Evolutionary conservation across 2,888 invertebrate genomes (phyloP), one percentile per base, ranked within the genome.

Genomic region (Scaptomyza reducta): DNA sequence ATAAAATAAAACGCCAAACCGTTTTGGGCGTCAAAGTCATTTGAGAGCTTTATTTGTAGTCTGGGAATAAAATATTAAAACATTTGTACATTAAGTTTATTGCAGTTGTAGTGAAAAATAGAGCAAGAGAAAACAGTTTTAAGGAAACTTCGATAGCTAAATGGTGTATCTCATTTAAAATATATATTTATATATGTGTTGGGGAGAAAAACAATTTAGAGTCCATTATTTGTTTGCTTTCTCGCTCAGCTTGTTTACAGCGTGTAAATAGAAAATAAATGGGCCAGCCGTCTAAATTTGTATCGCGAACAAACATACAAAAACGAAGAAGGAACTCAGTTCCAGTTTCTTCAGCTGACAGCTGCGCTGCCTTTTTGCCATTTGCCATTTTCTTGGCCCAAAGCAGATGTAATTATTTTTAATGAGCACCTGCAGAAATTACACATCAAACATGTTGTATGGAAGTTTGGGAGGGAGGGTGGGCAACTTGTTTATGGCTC

Each of bases 341-440:
- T 47, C 45, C 54, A 51, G 59, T 73, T 73, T 73, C 74, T 74
- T 74, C 51, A 67, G 64, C 79, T 81, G 79, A 77, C 79, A 64
- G 83, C 82, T 58, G 70, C 42, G 57, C 56, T 67, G 75, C 67
- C 67, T 75, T 74, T 75, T 63, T 38, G 60, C 67, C 75, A 71
- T 66, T 66, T 63, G 70, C 62, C 71, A 67, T 74, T 74, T 74
- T 74, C 75, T 73, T 76, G 63, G 69, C 75, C 77, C 61, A 82
- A 77, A 73, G 81, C 81, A 85, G 82, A 79, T 83, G 82, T 83
- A 83, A 83, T 83, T 83, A 83, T 85, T 83, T 83, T 83, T 83
- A 83, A 83, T 83, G 82, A 83, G 82, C 86, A 82, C 74, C 83
- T 85, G 85, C 79, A 85, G 67, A 79, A 83, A 83, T 85, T 85